Percentiles rank a stretch among this genome's conserved stretches.
Conservation (phyloP, 2,888 invertebrate species). For the Ligdia adustata region DNA sequence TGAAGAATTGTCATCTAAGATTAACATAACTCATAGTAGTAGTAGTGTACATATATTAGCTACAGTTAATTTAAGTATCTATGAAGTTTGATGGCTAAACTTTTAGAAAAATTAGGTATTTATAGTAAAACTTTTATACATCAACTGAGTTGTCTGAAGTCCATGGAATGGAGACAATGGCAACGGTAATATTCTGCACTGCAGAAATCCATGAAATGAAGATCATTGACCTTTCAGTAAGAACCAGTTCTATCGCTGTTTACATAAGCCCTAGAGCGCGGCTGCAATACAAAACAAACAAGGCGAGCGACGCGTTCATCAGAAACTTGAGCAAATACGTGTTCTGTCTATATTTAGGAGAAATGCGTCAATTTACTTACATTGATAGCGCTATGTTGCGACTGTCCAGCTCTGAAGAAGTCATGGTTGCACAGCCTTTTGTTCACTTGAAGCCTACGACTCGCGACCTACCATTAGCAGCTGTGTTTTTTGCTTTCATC, state of each 20-base stretch:
- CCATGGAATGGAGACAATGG: not conserved
- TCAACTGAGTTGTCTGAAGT: no score
- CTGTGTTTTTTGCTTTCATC: conserved; percentile 74
- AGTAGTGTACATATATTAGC: no score
- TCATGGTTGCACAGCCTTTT: conserved; percentile 61
- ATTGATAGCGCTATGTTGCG: conserved; percentile 78
- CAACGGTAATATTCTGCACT: conserved; percentile 8
- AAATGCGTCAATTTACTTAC: conserved; percentile 69
- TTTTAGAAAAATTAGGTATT: no score
- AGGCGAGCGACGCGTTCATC: conserved; percentile 37
- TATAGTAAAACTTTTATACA: no score
- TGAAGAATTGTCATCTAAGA: no score
- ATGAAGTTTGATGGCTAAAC: no score
- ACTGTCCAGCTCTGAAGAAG: conserved; percentile 76
- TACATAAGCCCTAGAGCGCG: conserved; percentile 20
- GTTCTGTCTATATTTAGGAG: conserved; percentile 61
- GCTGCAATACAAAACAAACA: conserved; percentile 49
- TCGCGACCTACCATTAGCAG: conserved; percentile 59
- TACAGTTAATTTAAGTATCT: no score
- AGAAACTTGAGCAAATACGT: conserved; percentile 50
- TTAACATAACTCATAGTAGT: no score
- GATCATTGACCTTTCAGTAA: conserved; percentile 41
- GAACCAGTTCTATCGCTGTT: conserved; percentile 31
- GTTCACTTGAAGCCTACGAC: conserved; percentile 54
- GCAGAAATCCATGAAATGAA: conserved; percentile 19